Conservation (phyloP, 2,113 vertebrate species). For the Tragelaphus strepsiceros region DNA sequence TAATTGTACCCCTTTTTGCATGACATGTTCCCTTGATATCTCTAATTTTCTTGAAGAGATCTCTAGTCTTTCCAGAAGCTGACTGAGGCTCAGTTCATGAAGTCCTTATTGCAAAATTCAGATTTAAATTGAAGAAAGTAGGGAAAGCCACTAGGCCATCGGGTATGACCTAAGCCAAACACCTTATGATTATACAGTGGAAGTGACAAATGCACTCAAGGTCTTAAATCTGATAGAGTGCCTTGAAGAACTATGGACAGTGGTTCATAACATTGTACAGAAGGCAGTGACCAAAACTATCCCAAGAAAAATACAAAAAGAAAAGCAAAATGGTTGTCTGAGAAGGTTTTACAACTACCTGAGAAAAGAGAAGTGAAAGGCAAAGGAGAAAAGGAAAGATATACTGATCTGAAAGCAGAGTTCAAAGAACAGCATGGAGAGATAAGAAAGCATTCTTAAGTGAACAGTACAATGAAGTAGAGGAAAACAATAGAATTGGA, state of each 20-base stretch:
- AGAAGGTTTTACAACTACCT: background rate
- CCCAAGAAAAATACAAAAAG: background rate
- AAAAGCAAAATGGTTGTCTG: background rate
- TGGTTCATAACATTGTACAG: background rate
- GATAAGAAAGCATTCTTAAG: background rate
- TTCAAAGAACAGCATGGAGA: background rate
- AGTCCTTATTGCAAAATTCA: background rate
- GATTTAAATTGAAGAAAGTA: background rate
- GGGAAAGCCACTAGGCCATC: background rate
- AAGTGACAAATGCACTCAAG: background rate
- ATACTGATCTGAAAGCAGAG: background rate
- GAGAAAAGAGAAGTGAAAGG: background rate
- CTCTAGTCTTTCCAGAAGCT: background rate
- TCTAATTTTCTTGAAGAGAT: background rate
- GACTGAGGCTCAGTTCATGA: background rate
- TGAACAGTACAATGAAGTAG: background rate
- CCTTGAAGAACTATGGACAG: background rate
- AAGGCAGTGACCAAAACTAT: background rate
- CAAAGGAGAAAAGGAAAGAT: background rate
- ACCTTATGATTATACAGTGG: background rate
- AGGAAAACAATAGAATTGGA: background rate
- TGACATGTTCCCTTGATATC: background rate
- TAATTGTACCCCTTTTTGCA: background rate
- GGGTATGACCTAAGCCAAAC: background rate
- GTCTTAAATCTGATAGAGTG: background rate